Percentiles rank a stretch among this genome's conserved stretches.
Evolutionary conservation across 2,888 invertebrate genomes (phyloP).

Genomic region (Nemotelus pantherinus): DNA sequence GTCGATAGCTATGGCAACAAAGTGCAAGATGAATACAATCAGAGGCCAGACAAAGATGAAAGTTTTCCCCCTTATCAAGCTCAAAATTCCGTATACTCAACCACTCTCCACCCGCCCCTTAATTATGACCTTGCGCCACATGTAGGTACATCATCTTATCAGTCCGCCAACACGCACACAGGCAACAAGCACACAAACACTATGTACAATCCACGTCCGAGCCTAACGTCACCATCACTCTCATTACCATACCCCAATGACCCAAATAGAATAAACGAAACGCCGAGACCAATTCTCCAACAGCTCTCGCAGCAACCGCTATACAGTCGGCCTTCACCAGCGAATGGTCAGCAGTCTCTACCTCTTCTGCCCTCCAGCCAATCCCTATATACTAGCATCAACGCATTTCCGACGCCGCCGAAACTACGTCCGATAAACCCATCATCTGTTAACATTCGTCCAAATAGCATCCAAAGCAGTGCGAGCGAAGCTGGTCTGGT

Average conservation of each 20-base stretch:
- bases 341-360: neutral
- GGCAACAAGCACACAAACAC: slow-evolving; percentile 60
- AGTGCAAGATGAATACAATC: slow-evolving; percentile 38
- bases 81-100: slow-evolving; percentile 52
- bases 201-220: slow-evolving; percentile 58
- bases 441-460: slow-evolving; percentile 58
- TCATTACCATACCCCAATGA: slow-evolving; percentile 22
- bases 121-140: slow-evolving; percentile 10
- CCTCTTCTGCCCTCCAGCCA: neutral
- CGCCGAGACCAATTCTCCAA: slow-evolving; percentile 13
- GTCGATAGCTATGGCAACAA: slow-evolving; percentile 62
- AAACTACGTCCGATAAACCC: slow-evolving; percentile 48
- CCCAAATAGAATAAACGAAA: slow-evolving; percentile 33
- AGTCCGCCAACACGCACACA: slow-evolving; percentile 62
- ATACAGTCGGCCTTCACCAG: neutral
- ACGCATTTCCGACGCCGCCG: slow-evolving; percentile 6
- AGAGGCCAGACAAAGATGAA: slow-evolving; percentile 50
- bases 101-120: slow-evolving; percentile 50
- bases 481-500: slow-evolving; percentile 1
- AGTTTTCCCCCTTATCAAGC: slow-evolving; percentile 54
- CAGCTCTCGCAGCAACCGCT: slow-evolving; percentile 3
- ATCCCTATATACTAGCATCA: neutral
- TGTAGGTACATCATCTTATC: slow-evolving; percentile 56
- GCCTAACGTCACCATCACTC: slow-evolving; percentile 52
- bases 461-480: slow-evolving; percentile 56